Percentiles rank a stretch among this genome's conserved stretches.
phyloP scores from a whole-genome alignment of 2,888 invertebrate species.

The Gnatocerus cornutus region DNA sequence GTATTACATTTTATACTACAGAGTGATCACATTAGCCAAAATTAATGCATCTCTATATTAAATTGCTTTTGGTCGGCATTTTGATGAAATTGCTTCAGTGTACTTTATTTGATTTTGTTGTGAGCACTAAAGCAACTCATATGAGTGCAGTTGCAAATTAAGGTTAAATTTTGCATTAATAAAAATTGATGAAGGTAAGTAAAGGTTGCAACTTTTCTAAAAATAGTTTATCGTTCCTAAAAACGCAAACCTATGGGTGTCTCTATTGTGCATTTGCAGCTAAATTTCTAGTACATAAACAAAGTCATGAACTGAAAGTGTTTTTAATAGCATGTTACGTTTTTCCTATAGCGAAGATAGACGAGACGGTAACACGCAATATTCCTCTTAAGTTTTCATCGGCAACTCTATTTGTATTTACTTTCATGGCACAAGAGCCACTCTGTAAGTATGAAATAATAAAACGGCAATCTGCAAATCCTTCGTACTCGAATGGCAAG shows the following conservation, averaged over 20 bases:
- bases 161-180: no score
- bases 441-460: slow-evolving; percentile 57
- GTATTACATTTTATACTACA: slow-evolving; percentile 28
- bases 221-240: no score
- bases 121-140: not conserved
- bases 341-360: not conserved
- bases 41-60: slow-evolving; percentile 18
- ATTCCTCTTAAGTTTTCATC: slow-evolving; percentile 30
- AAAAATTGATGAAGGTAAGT: no score
- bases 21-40: slow-evolving; percentile 25
- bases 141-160: no score
- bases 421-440: slow-evolving; percentile 43
- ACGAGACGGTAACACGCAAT: slow-evolving; percentile 25
- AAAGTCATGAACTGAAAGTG: not conserved
- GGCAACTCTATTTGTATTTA: slow-evolving; percentile 38
- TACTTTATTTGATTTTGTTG: not conserved
- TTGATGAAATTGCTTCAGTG: slow-evolving; percentile 20
- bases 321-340: not conserved
- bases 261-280: not conserved
- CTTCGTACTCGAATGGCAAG: slow-evolving; percentile 57
- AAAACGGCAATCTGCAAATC: slow-evolving; percentile 64
- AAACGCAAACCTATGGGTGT: not conserved
- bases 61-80: slow-evolving; percentile 9
- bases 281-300: not conserved
- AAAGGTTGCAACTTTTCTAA: no score